Percentiles rank a stretch among this genome's conserved stretches.
Evolutionary conservation across 2,113 vertebrate species (phyloP).

Genomic region (Zonotrichia leucophrys): DNA sequence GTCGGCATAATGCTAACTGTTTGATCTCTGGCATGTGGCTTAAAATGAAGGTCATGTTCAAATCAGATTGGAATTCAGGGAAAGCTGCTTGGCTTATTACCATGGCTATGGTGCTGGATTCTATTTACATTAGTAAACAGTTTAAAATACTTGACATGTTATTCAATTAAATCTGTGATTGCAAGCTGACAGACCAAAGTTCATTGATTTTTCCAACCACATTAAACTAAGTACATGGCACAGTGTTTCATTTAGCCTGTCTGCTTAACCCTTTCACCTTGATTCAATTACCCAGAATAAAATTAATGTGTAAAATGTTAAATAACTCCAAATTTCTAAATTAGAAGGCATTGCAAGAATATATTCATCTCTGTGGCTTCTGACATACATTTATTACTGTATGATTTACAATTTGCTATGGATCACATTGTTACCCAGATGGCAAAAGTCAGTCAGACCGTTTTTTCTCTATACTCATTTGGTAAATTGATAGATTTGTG

Average conservation of each 20-base stretch:
- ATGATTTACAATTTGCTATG: neutral
- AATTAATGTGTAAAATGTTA: conserved; percentile 47
- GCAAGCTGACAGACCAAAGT: conserved; percentile 54
- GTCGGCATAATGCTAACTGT: neutral
- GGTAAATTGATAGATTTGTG: neutral
- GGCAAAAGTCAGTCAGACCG: neutral
- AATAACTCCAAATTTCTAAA: conserved; percentile 33
- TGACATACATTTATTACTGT: conserved; percentile 16
- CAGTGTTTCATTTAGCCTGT: conserved; percentile 51
- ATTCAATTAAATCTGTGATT: conserved; percentile 63
- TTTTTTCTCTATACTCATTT: neutral
- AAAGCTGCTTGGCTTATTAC: conserved; percentile 37
- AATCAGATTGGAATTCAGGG: conserved; percentile 41
- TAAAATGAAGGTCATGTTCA: conserved; percentile 42
- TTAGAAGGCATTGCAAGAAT: neutral
- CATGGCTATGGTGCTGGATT: conserved; percentile 22
- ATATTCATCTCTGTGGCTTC: neutral
- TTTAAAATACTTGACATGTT: conserved; percentile 63
- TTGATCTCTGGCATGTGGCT: neutral
- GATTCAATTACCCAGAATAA: conserved; percentile 26
- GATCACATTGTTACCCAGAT: neutral
- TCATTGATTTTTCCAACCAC: conserved; percentile 58
- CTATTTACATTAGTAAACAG: conserved; percentile 54
- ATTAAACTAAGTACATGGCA: conserved; percentile 45
- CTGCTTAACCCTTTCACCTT: conserved; percentile 58